A percentile compares a stretch with the other conserved stretches of the same genome.
phyloP scores from a whole-genome alignment of 2,888 invertebrate genomes.

The Spicauda simplicius region DNA sequence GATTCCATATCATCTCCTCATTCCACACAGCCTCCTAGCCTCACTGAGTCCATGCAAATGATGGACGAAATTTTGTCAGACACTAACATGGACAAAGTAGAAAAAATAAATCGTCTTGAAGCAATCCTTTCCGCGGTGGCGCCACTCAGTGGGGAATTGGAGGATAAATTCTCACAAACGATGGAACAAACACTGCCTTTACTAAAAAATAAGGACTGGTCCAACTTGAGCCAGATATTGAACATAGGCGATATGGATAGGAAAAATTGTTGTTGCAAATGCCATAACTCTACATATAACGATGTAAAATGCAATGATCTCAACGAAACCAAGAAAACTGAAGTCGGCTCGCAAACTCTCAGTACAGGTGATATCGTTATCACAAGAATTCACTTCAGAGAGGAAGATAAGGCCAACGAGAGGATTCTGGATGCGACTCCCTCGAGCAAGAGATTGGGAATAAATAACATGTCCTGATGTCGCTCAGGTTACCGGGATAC shows the following conservation, averaged over 20 bases:
- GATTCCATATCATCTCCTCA: slow-evolving; percentile 91
- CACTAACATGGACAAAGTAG: slow-evolving; percentile 92
- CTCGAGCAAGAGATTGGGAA: slow-evolving; percentile 68
- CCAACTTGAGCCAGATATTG: slow-evolving; percentile 78
- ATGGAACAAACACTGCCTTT: slow-evolving; percentile 81
- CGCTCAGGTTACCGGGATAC: slow-evolving; percentile 53
- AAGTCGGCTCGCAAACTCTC: slow-evolving; percentile 91
- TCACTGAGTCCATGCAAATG: slow-evolving; percentile 95
- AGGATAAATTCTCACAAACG: slow-evolving; percentile 80
- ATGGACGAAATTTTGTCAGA: slow-evolving; percentile 94
- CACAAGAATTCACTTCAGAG: slow-evolving; percentile 89
- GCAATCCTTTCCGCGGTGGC: slow-evolving; percentile 93
- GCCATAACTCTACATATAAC: slow-evolving; percentile 78
- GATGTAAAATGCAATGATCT: slow-evolving; percentile 74
- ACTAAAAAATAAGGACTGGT: slow-evolving; percentile 83
- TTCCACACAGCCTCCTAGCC: slow-evolving; percentile 91
- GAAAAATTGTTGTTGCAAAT: slow-evolving; percentile 83
- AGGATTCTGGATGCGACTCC: slow-evolving; percentile 78
- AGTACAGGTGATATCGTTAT: slow-evolving; percentile 97
- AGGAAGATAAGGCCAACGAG: slow-evolving; percentile 78
- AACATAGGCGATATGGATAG: slow-evolving; percentile 73
- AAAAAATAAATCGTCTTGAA: slow-evolving; percentile 94
- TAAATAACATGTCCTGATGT: slow-evolving; percentile 78
- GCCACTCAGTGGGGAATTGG: slow-evolving; percentile 86
- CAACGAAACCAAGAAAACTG: slow-evolving; percentile 76